Base-by-base conservation (phyloP, 2,888 invertebrate genomes). In the Polymixis flavicincta region DNA sequence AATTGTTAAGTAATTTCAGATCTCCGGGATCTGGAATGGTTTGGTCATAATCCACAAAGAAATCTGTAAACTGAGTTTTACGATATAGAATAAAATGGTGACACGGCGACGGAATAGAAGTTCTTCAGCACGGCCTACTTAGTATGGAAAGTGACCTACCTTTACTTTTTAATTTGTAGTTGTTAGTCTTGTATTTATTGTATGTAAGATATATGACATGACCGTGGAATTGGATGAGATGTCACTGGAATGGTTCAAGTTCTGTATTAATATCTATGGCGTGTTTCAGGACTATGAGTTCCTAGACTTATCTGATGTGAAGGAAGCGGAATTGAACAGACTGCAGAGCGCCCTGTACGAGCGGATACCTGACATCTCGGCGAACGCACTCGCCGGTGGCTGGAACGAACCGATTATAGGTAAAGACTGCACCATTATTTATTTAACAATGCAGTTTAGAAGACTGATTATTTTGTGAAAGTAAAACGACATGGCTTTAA, bases 231-330 rank as follows among this genome's bases (percentile, higher is more conserved):
- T 85, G 72, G 72, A 78, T 75, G 66, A 71, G 64, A 66, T 37
- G 52, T 52, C 55, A 42, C 32, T 11, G 50, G 32, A 57, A 61
- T 73, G 54, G 50, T 61, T 84, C 48, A 74, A 85, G 74, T 85
- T 86, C 82, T 80, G 82, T 80, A 88, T 92, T 91, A 90, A 91
- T 80, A 77, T 85, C 17, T 82, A 90, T 93, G 93, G 88, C 92
- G 88, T 96, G 92, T 96, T 97, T 91, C 95, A 97, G 97, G 97
- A 97, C 94, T 97, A 97, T 96, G 97, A 98, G 96, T 98, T 98
- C 97, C 97, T 98, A 95, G 98, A 98, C 97, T 97, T 98, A 91
- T 97, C 97, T 93, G 97, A 97, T 95, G 97, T 98, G 92, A 97
- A 97, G 94, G 97, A 97, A 94, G 97, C 97, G 90, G 98, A 98